Conservation (phyloP, 2,888 invertebrate genomes). For the Perizoma flavofasciatum region DNA sequence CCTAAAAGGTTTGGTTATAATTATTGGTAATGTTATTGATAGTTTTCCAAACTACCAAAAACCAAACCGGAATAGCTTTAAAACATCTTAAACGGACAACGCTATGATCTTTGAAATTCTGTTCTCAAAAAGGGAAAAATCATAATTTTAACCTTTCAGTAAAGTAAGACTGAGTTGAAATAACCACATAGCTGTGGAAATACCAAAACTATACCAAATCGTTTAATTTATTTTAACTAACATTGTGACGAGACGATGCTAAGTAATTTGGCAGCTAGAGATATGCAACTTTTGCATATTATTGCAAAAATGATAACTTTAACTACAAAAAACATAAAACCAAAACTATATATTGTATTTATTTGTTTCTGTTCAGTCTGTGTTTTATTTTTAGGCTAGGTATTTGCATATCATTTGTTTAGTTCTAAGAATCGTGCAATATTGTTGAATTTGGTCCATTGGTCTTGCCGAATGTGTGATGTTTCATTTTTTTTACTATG, state of each 20-base stretch:
- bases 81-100: too few species aligned
- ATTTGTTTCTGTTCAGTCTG: neutral
- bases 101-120: too few species aligned
- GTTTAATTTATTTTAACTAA: conserved; percentile 25
- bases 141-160: neutral
- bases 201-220: conserved; percentile 43
- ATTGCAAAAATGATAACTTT: neutral
- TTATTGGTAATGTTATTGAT: too few species aligned
- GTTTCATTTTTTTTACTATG: conserved; percentile 26
- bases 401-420: conserved; percentile 68
- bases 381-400: conserved; percentile 43
- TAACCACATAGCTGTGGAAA: conserved; percentile 23
- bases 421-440: conserved; percentile 67
- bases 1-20: too few species aligned
- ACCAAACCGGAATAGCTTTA: too few species aligned
- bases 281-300: too few species aligned
- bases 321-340: conserved; percentile 1
- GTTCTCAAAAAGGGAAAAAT: neutral
- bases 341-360: neutral
- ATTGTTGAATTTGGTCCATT: conserved; percentile 49
- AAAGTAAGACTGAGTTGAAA: conserved; percentile 35
- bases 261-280: too few species aligned
- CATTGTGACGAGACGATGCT: conserved; percentile 5
- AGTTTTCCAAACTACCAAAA: too few species aligned
- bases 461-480: conserved; percentile 68